phyloP scores from a whole-genome alignment of 2,888 invertebrate genomes.

The Luperina testacea region DNA sequence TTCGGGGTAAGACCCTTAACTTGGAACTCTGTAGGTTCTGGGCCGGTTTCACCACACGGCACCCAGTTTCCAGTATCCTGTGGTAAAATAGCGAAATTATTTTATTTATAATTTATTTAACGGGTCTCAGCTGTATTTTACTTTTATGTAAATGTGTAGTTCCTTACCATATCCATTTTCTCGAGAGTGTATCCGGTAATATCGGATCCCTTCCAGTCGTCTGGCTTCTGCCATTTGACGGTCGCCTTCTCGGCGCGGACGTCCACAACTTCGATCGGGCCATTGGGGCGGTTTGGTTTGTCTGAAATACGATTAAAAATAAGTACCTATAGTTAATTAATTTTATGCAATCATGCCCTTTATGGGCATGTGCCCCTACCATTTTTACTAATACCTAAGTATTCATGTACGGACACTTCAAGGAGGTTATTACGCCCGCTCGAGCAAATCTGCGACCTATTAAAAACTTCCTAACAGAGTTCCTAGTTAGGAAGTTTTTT shows the following conservation, averaged over 20 bases:
- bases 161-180: slow-evolving; percentile 95
- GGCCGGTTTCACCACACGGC: slow-evolving; percentile 97
- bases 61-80: slow-evolving; percentile 98
- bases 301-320: slow-evolving; percentile 84
- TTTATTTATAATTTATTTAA: background rate
- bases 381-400: background rate
- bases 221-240: slow-evolving; percentile 97
- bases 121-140: no score
- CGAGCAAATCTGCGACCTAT: background rate
- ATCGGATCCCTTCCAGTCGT: slow-evolving; percentile 96
- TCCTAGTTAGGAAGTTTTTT: no score
- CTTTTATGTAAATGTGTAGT: background rate
- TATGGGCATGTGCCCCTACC: no score
- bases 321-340: no score
- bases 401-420: background rate
- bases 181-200: slow-evolving; percentile 97
- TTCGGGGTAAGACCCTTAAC: slow-evolving; percentile 97
- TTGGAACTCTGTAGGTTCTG: slow-evolving; percentile 94
- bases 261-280: slow-evolving; percentile 96
- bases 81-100: slow-evolving; percentile 8
- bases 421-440: background rate
- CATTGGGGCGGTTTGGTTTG: slow-evolving; percentile 95
- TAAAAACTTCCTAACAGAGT: background rate
- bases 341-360: no score
- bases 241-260: slow-evolving; percentile 97